Conservation (phyloP, 2,888 invertebrate species). For the Polyploca ridens region DNA sequence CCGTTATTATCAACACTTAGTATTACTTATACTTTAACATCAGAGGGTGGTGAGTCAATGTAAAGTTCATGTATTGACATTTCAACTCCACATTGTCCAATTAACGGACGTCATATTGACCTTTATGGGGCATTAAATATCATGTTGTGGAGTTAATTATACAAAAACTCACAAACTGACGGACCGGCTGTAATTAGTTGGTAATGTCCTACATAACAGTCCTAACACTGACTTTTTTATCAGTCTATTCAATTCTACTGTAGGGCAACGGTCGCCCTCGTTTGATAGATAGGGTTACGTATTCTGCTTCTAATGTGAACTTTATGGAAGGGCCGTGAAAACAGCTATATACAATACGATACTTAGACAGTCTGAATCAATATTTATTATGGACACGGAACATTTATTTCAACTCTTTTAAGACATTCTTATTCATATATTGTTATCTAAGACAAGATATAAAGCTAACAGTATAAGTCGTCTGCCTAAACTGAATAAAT, state of each 20-base stretch:
- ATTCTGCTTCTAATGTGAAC: too few species aligned
- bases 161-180: constrained; percentile 8
- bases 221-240: background rate
- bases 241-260: background rate
- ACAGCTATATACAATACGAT: too few species aligned
- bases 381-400: too few species aligned
- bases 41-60: constrained; percentile 1
- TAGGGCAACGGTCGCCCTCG: background rate
- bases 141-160: background rate
- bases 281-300: too few species aligned
- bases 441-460: too few species aligned
- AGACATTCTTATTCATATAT: too few species aligned
- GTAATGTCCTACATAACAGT: background rate
- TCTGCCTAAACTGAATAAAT: too few species aligned
- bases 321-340: too few species aligned
- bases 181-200: constrained; percentile 4
- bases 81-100: background rate
- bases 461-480: too few species aligned
- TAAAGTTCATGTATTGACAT: constrained; percentile 5
- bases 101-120: constrained; percentile 5
- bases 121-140: constrained; percentile 6
- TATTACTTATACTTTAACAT: background rate
- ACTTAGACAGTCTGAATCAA: too few species aligned
- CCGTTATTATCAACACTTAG: constrained; percentile 1
- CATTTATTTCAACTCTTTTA: too few species aligned